Evolutionary conservation across 2,113 vertebrate genomes (phyloP).

Genomic region (Strix aluco): DNA sequence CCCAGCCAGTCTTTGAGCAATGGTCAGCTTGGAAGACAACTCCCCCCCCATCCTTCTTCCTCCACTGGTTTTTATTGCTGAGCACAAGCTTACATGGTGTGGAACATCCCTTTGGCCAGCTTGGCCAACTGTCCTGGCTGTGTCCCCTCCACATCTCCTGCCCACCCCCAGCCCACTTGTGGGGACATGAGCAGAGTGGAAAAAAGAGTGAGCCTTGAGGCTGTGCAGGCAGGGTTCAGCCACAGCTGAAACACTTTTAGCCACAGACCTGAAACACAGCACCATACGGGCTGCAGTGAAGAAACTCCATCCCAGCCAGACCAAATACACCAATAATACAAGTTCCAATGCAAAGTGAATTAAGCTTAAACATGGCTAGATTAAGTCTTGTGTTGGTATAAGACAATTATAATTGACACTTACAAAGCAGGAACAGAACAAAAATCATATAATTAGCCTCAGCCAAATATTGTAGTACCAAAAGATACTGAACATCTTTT

Average conservation of each 20-base stretch:
- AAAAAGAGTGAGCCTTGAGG: not conserved
- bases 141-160: not conserved
- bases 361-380: not conserved
- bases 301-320: not conserved
- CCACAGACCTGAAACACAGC: not conserved
- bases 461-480: not conserved
- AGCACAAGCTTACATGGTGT: not conserved
- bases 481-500: not conserved
- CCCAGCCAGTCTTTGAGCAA: not conserved
- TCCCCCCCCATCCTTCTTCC: not conserved
- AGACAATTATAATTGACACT: not conserved
- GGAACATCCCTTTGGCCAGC: not conserved
- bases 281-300: fast-evolving
- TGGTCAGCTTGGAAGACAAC: not conserved
- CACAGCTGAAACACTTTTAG: not conserved
- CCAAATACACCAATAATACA: not conserved
- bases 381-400: not conserved
- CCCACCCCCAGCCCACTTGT: not conserved
- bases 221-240: not conserved
- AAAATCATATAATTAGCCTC: not conserved
- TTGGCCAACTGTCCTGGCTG: not conserved
- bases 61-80: not conserved
- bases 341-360: not conserved
- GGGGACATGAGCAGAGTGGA: not conserved
- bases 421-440: not conserved